These are phyloP conservation scores for Eulacestoma nigropectus DNA, from an alignment of 2,113 vertebrate genomes.

Conservation along the genomic window DNA sequence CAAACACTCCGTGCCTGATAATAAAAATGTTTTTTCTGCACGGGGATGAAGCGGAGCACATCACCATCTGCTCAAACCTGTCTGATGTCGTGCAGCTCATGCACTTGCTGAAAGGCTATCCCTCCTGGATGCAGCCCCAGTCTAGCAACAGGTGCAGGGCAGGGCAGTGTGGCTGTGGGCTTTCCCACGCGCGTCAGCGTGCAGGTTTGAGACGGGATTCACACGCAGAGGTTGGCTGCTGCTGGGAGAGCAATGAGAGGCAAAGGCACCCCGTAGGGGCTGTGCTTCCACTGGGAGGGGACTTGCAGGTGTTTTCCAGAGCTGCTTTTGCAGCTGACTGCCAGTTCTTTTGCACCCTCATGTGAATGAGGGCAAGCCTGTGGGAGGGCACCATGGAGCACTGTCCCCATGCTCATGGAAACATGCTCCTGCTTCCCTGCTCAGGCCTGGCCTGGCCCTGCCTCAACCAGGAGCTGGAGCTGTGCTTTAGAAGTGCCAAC, in stretches of 20 bases:
- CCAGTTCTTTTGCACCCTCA: not conserved
- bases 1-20: not conserved
- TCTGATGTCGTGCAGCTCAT: not conserved
- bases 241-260: not conserved
- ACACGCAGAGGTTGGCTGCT: not conserved
- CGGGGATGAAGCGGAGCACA: not conserved
- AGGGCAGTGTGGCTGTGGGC: not conserved
- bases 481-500: not conserved
- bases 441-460: not conserved
- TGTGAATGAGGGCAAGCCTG: not conserved
- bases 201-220: not conserved
- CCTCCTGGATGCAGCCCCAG: not conserved
- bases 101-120: not conserved
- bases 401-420: accelerated
- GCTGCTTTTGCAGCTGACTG: not conserved
- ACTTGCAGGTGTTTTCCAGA: not conserved
- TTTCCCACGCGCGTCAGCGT: accelerated
- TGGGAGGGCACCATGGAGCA: accelerated
- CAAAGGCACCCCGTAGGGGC: not conserved
- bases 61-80: not conserved
- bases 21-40: not conserved
- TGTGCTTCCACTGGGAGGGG: not conserved
- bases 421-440: not conserved
- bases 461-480: not conserved
- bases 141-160: not conserved